Base-by-base conservation (phyloP, 2,797 vertebrate species). In the Steatocranus sp. region DNA sequence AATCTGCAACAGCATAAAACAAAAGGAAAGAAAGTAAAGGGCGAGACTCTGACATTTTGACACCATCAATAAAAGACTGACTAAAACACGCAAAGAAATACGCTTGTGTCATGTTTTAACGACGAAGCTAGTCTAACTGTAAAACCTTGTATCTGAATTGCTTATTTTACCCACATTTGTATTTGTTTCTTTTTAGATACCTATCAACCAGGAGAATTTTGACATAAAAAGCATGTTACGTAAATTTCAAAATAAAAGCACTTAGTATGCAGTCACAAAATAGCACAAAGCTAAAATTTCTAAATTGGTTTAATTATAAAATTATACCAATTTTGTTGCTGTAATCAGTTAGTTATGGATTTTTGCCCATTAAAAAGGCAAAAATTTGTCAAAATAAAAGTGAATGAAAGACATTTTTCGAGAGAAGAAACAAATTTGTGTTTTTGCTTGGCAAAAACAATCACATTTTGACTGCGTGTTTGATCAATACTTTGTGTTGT, bases 401-500 rank as follows among this genome's bases (percentile, higher is more conserved):
- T 5, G 5, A 53, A 48, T 46, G 68, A n/a, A 73, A 48, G 68
- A 73, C 43, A 48, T 30, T 73, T 73, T 73, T 48, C 0, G 5
- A 23, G 20, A 73, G 46, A 36, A 48, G 30, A 56, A 73, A 46
- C 17, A 11, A 82, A 83, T 77, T 11, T 34, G 23, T 75, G 7
- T 61, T 79, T 86, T 78, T 14, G 4, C 20, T n/a, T 17, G 46
- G 38, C 30, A 56, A 66, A 70, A 86, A 82, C 83, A 14, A 75
- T 87, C 43, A 86, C 49, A 85, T 86, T 86, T 56, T 80, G 79
- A 38, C 79, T 70, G 12, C 36, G 4, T 48, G 70, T 88, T 87
- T 91, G 84, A 86, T 83, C 68, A 78, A 63, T 82, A 53, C 70
- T 46, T 61, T 30, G 48, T 82, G 79, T 75, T 76, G 77, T 63